Evolutionary conservation across 1,140 invertebrate species (phyloP).

Genomic region (Cherax quadricarinatus): DNA sequence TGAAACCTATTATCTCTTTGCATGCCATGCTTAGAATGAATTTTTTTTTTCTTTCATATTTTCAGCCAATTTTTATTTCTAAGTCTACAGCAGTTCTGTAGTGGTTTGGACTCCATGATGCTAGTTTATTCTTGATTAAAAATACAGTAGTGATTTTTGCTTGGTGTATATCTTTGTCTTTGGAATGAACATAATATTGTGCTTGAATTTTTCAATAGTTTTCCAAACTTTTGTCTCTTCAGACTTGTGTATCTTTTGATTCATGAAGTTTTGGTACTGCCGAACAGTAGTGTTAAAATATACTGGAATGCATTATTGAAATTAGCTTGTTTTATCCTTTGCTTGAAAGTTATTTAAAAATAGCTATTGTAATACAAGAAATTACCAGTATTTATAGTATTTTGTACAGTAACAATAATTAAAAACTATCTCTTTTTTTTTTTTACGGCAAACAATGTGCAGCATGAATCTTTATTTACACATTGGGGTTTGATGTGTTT

Average conservation of each 20-base stretch:
- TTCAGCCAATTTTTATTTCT: no score
- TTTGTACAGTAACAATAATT: neutral
- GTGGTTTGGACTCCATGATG: no score
- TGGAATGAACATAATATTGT: neutral
- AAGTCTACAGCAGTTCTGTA: no score
- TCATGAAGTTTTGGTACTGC: neutral
- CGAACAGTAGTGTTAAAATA: neutral
- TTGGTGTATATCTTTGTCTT: neutral
- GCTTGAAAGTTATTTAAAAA: neutral
- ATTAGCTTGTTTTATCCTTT: neutral
- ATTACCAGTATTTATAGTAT: no score
- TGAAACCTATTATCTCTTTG: neutral
- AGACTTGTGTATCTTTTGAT: conserved; percentile 1
- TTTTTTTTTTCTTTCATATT: neutral
- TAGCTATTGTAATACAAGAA: neutral
- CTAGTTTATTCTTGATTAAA: no score
- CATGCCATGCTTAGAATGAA: neutral
- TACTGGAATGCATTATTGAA: neutral
- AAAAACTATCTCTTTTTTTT: neutral
- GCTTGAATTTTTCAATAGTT: neutral
- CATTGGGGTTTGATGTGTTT: neutral
- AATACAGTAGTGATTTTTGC: neutral
- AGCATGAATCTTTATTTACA: conserved; percentile 9
- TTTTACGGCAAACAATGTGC: conserved; percentile 2
- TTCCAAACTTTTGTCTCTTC: neutral